Base-by-base conservation (phyloP, 2,113 vertebrate genomes). In the Sylvietta virens region DNA sequence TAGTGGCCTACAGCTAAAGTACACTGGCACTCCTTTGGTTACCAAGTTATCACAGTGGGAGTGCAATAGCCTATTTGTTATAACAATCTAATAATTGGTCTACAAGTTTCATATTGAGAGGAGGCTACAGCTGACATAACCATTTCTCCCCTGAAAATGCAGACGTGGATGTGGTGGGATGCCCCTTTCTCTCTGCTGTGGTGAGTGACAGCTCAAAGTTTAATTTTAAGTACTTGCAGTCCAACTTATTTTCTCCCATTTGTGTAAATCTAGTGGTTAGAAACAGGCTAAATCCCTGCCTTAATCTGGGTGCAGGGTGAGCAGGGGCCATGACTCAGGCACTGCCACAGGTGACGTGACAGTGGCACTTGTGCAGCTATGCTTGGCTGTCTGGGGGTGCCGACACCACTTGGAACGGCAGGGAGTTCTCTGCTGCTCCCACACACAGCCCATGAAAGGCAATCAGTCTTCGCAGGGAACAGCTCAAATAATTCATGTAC, bases 401-500 rank as follows among this genome's bases (percentile, higher is more conserved):
- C 0, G 12, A 39, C 70, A 71, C 62, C 21, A 15, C 16, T 22
- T 48, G 53, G 47, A 94, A 40, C 51, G 80, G 81, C 62, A 66
- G 51, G 71, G 88, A 81, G 86, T 94, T 86, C 88, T 92, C 86
- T 81, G 71, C 69, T 4, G 26, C 88, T 95, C 94, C 86, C 92
- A 81, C 82, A 83, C 64, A 51, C 31, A 81, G 76, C 76, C 79
- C 7, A 0, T 24, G 22, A 81, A 95, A 94, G 85, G 82, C 88
- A 81, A 96, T 90, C 88, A 64, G 72, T 96, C 92, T 81, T 96
- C 2, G 0, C 1, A 70, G 53, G 37, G 84, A 95, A 44, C 67
- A 90, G 67, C 64, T 96, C 90, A 83, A 67, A 95, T 96, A 95
- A 92, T 92, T 94, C 76, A 93, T 88, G 72, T 67, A 20, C 82